phyloP scores from a whole-genome alignment of 37 sponge, comb jelly and placozoan species.

The Amphimedon queenslandica region DNA sequence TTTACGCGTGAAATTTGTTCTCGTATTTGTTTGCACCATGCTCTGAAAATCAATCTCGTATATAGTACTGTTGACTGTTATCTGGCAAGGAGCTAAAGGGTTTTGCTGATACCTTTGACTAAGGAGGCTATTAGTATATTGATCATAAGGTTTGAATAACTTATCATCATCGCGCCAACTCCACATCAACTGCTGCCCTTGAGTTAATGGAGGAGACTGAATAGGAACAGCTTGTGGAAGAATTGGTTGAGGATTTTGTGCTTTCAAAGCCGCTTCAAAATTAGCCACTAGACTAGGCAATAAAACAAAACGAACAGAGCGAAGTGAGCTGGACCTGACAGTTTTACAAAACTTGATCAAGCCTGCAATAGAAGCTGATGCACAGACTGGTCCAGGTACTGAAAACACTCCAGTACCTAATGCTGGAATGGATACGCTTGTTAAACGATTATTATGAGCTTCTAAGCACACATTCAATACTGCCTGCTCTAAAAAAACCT shows the following conservation, averaged over 20 bases:
- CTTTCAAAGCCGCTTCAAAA: not conserved
- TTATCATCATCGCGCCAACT: slow-evolving; percentile 45
- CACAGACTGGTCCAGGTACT: slow-evolving; percentile 59
- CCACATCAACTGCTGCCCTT: slow-evolving; percentile 32
- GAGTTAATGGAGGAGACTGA: too few relatives aligned
- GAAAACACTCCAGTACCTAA: slow-evolving; percentile 64
- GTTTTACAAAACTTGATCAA: slow-evolving; percentile 29
- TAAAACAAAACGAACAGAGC: slow-evolving; percentile 34
- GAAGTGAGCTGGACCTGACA: slow-evolving; percentile 4
- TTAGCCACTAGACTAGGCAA: not conserved
- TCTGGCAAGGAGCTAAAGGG: slow-evolving; percentile 4
- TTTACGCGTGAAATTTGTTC: slow-evolving; percentile 24
- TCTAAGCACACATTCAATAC: slow-evolving; percentile 10
- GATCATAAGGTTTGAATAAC: slow-evolving; percentile 26
- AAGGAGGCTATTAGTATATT: slow-evolving; percentile 1
- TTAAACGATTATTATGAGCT: slow-evolving; percentile 23
- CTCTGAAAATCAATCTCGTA: slow-evolving; percentile 46
- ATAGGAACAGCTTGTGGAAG: not conserved
- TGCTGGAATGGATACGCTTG: slow-evolving; percentile 67
- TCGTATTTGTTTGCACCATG: slow-evolving; percentile 64
- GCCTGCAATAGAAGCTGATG: slow-evolving; percentile 39
- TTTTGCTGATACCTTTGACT: slow-evolving; percentile 10
- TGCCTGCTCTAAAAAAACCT: slow-evolving; percentile 25
- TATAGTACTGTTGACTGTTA: not conserved
- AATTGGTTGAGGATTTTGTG: not conserved